These are phyloP conservation scores for Melangyna quadrimaculata DNA, from an alignment of 2,888 invertebrate genomes.

Conservation along the genomic window DNA sequence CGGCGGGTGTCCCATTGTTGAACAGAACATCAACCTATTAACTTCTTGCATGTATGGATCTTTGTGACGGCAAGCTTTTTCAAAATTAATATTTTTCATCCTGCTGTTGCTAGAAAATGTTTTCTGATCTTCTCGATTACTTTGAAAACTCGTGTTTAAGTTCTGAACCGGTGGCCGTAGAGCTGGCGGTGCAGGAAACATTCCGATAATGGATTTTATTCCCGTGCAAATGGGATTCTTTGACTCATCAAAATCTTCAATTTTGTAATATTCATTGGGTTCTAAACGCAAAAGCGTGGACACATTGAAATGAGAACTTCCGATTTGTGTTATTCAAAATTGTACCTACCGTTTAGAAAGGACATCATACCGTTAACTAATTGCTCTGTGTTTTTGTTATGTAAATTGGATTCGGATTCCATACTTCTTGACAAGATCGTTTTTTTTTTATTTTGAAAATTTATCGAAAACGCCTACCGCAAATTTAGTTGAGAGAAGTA, in stretches of 20 bases:
- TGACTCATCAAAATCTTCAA: constrained; percentile 15
- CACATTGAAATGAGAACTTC: background rate
- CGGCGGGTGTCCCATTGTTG: constrained; percentile 74
- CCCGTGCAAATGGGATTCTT: constrained; percentile 39
- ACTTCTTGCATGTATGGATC: constrained; percentile 75
- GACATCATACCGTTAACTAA: constrained; percentile 73
- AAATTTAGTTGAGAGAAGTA: background rate
- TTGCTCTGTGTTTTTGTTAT: constrained; percentile 73
- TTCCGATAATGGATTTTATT: constrained; percentile 42
- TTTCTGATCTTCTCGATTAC: background rate
- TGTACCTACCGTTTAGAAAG: constrained; percentile 73
- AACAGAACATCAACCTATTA: constrained; percentile 75
- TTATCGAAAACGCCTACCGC: background rate
- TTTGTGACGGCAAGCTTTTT: constrained; percentile 49
- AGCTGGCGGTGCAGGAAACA: constrained; percentile 3
- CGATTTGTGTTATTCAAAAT: background rate
- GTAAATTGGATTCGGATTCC: constrained; percentile 31
- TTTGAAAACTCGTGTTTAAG: background rate
- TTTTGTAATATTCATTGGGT: background rate
- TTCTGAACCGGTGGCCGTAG: background rate
- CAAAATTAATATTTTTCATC: constrained; percentile 10
- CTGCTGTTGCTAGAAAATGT: background rate
- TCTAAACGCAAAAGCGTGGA: constrained; percentile 12
- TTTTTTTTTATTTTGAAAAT: constrained; percentile 4
- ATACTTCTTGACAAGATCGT: background rate